phyloP scores from a whole-genome alignment of 1,140 invertebrate species.

The Heliconius himera region DNA sequence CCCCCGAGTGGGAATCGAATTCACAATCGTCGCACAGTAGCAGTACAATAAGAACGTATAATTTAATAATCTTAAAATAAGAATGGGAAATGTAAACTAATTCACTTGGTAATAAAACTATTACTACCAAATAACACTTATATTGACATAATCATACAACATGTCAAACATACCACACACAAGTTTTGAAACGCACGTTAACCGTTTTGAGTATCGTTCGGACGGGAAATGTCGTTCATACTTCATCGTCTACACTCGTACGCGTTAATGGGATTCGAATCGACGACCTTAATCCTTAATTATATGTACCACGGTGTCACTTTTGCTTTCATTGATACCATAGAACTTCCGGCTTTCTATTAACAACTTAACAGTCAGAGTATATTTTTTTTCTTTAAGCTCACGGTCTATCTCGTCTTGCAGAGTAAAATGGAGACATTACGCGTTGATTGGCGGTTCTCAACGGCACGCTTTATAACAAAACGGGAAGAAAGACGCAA shows the following conservation, averaged over 20 bases:
- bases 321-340: slow-evolving; percentile 7
- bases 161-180: not conserved
- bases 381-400: not conserved
- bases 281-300: slow-evolving; percentile 12
- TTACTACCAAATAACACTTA: not conserved
- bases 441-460: too few relatives aligned
- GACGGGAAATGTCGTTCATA: slow-evolving; percentile 19
- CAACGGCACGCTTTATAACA: too few relatives aligned
- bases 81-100: too few relatives aligned
- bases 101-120: not conserved
- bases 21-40: too few relatives aligned
- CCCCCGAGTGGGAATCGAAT: too few relatives aligned
- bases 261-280: slow-evolving; percentile 4
- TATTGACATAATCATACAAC: not conserved
- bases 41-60: too few relatives aligned
- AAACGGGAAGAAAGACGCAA: too few relatives aligned
- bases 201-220: slow-evolving; percentile 10
- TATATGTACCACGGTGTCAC: slow-evolving; percentile 2
- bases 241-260: not conserved
- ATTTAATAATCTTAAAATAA: too few relatives aligned
- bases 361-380: not conserved
- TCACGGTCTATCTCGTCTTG: too few relatives aligned
- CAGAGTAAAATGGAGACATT: too few relatives aligned
- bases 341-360: slow-evolving; percentile 11
- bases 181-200: slow-evolving; percentile 22